Evolutionary conservation across 2,888 invertebrate species (phyloP), one percentile per base, ranked within the genome.

Genomic region (Elegia similella): DNA sequence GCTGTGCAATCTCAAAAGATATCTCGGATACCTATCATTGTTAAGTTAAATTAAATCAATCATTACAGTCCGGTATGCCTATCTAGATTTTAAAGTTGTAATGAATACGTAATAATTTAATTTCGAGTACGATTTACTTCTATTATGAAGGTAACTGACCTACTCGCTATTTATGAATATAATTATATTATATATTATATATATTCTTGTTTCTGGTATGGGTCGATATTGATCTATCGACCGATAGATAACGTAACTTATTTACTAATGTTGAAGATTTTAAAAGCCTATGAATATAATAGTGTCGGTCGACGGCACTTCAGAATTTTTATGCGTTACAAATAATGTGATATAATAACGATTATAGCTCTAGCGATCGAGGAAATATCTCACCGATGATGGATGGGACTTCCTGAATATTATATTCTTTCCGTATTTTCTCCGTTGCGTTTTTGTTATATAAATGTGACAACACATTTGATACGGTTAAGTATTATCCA

Each of bases 361-460:
- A 43, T 43, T 43, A 43, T 56, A 42, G 32, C 38, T 23, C 23
- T 38, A 46, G 42, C 42, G 42, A 58, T 55, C 59, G 64, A 57
- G 68, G 67, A 72, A 72, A 63, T 47, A 34, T 52, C 32, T 57
- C 58, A 65, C 61, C 57, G 58, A 60, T 59, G 62, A 50, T 46
- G 6, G 46, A 17, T 38, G 48, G 61, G 57, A 58, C 65, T 72
- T 70, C 65, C 69, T 66, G 55, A 61, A 59, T 61, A 53, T 59
- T 60, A 63, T 60, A 61, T 65, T 63, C 53, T 68, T 69, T 69
- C 66, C 68, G 64, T 57, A 62, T 66, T 70, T 64, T 70, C 63
- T 61, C 23, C 46, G 38, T 38, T 2, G 38, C 59, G 58, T 59
- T 62, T 62, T 63, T 46, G 38, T 17, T 46, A 53, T 23, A 29